phyloP scores from a whole-genome alignment of 1,140 invertebrate species.

The Proctacanthus coquilletti region DNA sequence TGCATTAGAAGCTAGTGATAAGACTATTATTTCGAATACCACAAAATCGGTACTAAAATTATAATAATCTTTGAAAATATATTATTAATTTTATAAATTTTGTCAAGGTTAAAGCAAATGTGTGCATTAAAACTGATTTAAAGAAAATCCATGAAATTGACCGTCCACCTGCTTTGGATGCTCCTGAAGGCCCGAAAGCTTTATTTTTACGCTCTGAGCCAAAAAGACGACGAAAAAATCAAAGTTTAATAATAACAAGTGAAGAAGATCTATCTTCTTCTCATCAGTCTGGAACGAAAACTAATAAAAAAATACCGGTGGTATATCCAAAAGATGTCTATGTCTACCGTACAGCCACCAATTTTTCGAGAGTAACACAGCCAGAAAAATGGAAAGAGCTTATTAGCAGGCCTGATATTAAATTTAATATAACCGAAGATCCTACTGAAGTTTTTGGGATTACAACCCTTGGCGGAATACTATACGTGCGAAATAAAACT shows the following conservation, averaged over 20 bases:
- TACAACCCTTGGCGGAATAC: slow-evolving; percentile 36
- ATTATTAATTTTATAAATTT: too few relatives aligned
- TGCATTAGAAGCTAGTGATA: slow-evolving; percentile 16
- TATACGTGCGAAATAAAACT: slow-evolving; percentile 35
- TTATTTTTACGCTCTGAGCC: too few relatives aligned
- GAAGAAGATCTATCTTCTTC: too few relatives aligned
- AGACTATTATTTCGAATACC: slow-evolving; percentile 9
- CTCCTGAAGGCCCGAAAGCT: neutral
- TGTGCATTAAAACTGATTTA: slow-evolving; percentile 18
- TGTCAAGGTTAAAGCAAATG: slow-evolving; percentile 14
- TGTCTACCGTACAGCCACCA: slow-evolving; percentile 25
- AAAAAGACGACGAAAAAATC: too few relatives aligned
- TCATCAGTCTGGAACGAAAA: too few relatives aligned
- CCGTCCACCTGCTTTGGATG: slow-evolving; percentile 11
- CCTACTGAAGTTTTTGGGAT: slow-evolving; percentile 33
- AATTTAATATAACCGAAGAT: slow-evolving; percentile 17
- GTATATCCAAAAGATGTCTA: slow-evolving; percentile 24
- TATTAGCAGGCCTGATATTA: slow-evolving; percentile 11
- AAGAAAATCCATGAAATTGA: slow-evolving; percentile 15
- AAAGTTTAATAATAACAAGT: too few relatives aligned
- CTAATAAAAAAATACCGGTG: slow-evolving; percentile 7
- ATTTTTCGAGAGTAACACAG: slow-evolving; percentile 28
- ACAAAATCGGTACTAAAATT: too few relatives aligned
- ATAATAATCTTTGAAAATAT: too few relatives aligned
- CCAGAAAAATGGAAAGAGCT: slow-evolving; percentile 18